Conservation (phyloP, 2,113 vertebrate species). For the Centrocercus urophasianus region DNA sequence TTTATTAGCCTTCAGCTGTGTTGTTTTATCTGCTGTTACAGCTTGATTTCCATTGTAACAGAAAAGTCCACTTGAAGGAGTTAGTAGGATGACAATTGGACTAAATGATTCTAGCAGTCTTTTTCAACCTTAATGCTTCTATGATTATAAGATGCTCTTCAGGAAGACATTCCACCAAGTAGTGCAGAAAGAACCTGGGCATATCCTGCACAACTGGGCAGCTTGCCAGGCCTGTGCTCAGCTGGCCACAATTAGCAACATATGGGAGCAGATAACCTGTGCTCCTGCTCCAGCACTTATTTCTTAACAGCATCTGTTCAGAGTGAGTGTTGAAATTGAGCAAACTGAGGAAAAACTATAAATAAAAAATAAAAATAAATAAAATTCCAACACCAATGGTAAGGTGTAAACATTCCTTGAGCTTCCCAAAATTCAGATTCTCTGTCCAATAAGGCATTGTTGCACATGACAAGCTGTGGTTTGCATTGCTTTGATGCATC, state of each 20-base stretch:
- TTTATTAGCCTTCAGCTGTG: background rate
- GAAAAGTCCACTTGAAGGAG: background rate
- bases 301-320: too few relatives aligned
- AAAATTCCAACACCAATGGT: background rate
- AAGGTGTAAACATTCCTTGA: background rate
- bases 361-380: background rate
- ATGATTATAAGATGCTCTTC: background rate
- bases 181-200: background rate
- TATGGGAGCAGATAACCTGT: background rate
- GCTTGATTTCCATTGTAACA: background rate
- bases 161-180: background rate
- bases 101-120: too few relatives aligned
- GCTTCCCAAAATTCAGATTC: background rate
- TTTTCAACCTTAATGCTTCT: too few relatives aligned
- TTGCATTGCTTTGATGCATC: background rate
- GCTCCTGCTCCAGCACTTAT: accelerated
- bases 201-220: background rate
- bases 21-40: background rate
- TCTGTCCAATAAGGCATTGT: background rate
- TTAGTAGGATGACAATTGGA: background rate
- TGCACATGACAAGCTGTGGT: background rate
- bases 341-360: background rate
- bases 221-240: accelerated
- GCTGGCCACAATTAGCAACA: background rate
- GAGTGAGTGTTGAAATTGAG: background rate